Evolutionary conservation across 2,888 invertebrate species (phyloP), one percentile per base, ranked within the genome.

Genomic region (Drosophila pegasa): DNA sequence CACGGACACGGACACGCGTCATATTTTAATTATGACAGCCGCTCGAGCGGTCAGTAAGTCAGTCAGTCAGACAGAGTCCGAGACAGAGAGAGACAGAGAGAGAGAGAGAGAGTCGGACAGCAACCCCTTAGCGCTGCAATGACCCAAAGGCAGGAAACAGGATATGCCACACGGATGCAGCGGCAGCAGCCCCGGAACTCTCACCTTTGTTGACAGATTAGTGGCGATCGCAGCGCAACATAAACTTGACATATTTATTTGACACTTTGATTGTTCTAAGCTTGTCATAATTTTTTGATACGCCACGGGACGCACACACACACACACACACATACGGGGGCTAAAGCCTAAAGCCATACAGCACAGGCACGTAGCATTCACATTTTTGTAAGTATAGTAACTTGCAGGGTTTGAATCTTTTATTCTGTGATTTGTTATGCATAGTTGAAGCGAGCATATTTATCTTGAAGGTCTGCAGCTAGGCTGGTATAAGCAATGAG

Each of bases 11-110:
- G 83, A 82, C 86, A 87, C 86, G 86, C 86, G 87, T 87, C 86
- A 87, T 87, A 87, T 87, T 87, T 87, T 87, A 87, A 87, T 87
- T 87, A 87, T 87, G 86, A 87, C 86, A 87, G 86, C 87, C 85
- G 81, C 74, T 62, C 52, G 61, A 74, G 37, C 69, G 66, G 71
- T 75, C 71, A 68, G 78, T 58, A 43, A 78, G 77, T 69, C 58
- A 38, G 54, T 54, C 59, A 61, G 57, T 29, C 51, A 56, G 60
- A 48, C 58, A 35, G 60, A 40, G 72, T 40, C 22, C 12, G 12
- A 25, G 9, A n/a, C 10, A 45, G 45, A 29, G 29, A 12, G 29
- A 31, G 47, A 16, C 12, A 18, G 47, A 29, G 29, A 20, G 5
- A 20, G n/a, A 20, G n/a, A 5, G 31, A n/a, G 20, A 9, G 48